These are phyloP conservation scores for Orchestia grillus DNA, from an alignment of 1,140 invertebrate genomes.

Conservation along the genomic window DNA sequence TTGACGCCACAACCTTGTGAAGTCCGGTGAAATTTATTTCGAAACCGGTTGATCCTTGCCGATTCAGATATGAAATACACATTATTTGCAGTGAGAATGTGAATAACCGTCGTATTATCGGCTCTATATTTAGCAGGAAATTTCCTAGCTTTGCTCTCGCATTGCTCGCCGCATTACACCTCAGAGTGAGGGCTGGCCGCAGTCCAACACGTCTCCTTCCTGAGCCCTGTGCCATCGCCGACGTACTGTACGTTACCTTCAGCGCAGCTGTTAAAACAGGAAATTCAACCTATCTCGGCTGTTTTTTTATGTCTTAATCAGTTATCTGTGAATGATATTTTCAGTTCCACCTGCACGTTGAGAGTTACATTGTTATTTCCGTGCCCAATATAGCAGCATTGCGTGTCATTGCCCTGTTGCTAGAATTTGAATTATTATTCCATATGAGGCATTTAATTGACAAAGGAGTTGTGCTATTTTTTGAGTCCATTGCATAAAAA, in stretches of 20 bases:
- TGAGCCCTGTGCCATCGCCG: not conserved
- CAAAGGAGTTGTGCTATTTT: not conserved
- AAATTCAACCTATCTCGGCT: not conserved
- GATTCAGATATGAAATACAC: not conserved
- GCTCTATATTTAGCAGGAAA: not conserved
- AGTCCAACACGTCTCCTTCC: not conserved
- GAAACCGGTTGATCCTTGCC: not conserved
- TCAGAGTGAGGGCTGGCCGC: not conserved
- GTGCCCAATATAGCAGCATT: no score
- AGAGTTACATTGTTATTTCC: not conserved
- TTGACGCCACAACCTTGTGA: not conserved
- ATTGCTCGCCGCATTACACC: not conserved
- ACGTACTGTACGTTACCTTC: not conserved
- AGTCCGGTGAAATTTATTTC: not conserved
- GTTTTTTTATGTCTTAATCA: not conserved
- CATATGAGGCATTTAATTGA: not conserved
- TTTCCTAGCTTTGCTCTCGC: not conserved
- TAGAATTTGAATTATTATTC: not conserved
- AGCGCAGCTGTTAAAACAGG: not conserved
- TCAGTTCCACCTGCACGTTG: not conserved
- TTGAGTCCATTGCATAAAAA: not conserved
- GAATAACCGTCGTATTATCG: not conserved
- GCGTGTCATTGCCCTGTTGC: no score
- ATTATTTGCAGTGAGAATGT: not conserved
- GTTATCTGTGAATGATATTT: not conserved